Evolutionary conservation across 2,888 invertebrate species (phyloP).

Genomic region (Drosophila cognata): DNA sequence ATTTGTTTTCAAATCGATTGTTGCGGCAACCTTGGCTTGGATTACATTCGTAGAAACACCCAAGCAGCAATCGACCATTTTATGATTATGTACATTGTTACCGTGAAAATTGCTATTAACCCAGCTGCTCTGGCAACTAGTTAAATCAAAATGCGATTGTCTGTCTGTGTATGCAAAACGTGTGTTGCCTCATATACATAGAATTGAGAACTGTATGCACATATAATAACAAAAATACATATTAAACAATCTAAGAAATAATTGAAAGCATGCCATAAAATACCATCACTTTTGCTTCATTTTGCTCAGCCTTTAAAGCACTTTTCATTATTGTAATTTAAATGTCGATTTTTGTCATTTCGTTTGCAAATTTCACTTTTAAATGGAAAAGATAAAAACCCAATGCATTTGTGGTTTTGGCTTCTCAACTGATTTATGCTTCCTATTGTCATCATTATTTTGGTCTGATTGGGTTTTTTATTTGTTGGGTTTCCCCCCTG

Average conservation of each 20-base stretch:
- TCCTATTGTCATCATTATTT: not conserved
- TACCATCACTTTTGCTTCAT: not conserved
- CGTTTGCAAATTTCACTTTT: not conserved
- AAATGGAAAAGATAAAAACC: not conserved
- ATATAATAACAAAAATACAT: not conserved
- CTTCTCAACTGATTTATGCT: not conserved
- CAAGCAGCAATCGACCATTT: conserved; percentile 32
- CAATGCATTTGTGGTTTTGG: not conserved
- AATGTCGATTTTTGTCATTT: not conserved
- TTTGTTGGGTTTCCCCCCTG: not conserved
- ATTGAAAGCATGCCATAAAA: not conserved
- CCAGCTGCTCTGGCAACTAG: not conserved
- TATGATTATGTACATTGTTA: conserved; percentile 45
- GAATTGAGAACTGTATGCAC: not conserved
- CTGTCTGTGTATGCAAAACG: not conserved
- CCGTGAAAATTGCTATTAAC: conserved; percentile 36
- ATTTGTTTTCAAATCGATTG: conserved; percentile 34
- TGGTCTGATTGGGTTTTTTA: not conserved
- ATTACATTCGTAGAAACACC: conserved; percentile 26
- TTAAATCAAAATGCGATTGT: not conserved
- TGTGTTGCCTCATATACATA: not conserved
- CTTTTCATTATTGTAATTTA: too few species aligned
- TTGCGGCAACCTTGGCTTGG: conserved; percentile 36
- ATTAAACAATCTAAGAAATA: not conserved
- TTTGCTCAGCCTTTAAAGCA: too few species aligned